Percentiles rank a stretch among this genome's conserved stretches.
phyloP scores from a whole-genome alignment of 1,140 invertebrate species.

The Hycleus phaleratus region DNA sequence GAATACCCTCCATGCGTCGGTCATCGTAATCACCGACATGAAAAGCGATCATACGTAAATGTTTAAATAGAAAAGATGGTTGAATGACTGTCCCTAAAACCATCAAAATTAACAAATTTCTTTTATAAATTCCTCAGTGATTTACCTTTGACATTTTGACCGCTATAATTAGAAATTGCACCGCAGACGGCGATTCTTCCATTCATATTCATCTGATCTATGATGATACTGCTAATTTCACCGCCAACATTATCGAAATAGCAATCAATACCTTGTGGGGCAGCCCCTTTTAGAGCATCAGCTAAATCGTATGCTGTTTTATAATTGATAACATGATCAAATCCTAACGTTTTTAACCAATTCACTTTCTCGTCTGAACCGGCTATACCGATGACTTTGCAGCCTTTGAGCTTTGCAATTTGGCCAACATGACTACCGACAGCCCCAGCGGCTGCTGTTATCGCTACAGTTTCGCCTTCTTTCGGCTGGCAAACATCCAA shows the following conservation, averaged over 20 bases:
- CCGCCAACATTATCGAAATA: slow-evolving; percentile 67
- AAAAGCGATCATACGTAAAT: slow-evolving; percentile 56
- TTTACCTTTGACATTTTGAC: slow-evolving; percentile 29
- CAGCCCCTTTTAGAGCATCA: slow-evolving; percentile 47
- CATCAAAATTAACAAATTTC: too few species aligned
- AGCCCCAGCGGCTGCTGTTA: slow-evolving; percentile 57
- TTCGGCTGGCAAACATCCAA: slow-evolving; percentile 57
- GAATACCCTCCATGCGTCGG: slow-evolving; percentile 47
- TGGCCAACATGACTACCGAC: slow-evolving; percentile 66
- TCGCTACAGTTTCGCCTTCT: slow-evolving; percentile 57
- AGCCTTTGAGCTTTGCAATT: slow-evolving; percentile 59
- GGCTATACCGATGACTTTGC: slow-evolving; percentile 61
- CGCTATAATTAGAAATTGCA: slow-evolving; percentile 45
- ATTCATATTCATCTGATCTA: slow-evolving; percentile 51
- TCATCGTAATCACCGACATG: slow-evolving; percentile 44
- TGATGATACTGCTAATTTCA: slow-evolving; percentile 51
- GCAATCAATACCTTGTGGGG: slow-evolving; percentile 61
- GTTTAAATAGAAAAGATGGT: slow-evolving; percentile 44
- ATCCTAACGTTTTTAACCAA: slow-evolving; percentile 56
- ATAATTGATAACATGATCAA: slow-evolving; percentile 62
- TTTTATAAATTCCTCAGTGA: too few species aligned
- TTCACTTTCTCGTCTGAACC: slow-evolving; percentile 59
- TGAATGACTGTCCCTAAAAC: slow-evolving; percentile 42
- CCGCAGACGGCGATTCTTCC: slow-evolving; percentile 56
- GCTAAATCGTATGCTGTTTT: slow-evolving; percentile 53